Evolutionary conservation across 2,888 invertebrate species (phyloP), one percentile per base, ranked within the genome.

Genomic region (Anarsia innoxiella): DNA sequence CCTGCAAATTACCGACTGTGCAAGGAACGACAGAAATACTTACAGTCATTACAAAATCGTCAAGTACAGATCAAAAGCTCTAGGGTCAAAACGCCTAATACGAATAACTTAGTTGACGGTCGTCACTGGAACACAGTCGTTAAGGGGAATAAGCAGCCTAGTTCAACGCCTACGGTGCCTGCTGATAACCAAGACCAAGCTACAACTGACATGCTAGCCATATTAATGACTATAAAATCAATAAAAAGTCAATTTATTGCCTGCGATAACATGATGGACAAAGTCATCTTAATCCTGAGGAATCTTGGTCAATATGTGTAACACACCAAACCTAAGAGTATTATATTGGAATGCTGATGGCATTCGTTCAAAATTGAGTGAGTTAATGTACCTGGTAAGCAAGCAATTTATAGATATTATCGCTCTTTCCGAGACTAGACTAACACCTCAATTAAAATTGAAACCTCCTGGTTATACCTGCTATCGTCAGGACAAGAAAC

Each of bases 1-100:
- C 23, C 32, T n/a, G 32, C 32, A 12, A 23, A 23, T 25, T 32
- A 8, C n/a, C 23, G 23, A 2, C 12, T 12, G n/a, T 32, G 32
- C n/a, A 32, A 2, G 3, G 32, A 16, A 4, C n/a, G 31, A 1
- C 31, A 31, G 19, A 19, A 16, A 6, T 31, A 31, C 12, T 12
- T 31, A 2, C 6, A n/a, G 2, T 3, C 3, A 9, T 11, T 31
- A 5, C 5, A 4, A 3, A n/a, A 14, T 6, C 13, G 30, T 3
- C 30, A 30, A 14, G 14, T 3, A 10, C 19, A 19, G 19, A 19
- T 10, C 10, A 26, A 26, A 3, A 26, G n/a, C 4, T 5, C 10
- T 26, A 26, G n/a, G 3, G n/a, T 5, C 26, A 26, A 26, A n/a
- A n/a, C n/a, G n/a, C 26, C 26, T 26, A n/a, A 9, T 10, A 26